These are phyloP conservation scores for Sebastiscus tertius DNA, from an alignment of 2,797 vertebrate species.

Conservation along the genomic window DNA sequence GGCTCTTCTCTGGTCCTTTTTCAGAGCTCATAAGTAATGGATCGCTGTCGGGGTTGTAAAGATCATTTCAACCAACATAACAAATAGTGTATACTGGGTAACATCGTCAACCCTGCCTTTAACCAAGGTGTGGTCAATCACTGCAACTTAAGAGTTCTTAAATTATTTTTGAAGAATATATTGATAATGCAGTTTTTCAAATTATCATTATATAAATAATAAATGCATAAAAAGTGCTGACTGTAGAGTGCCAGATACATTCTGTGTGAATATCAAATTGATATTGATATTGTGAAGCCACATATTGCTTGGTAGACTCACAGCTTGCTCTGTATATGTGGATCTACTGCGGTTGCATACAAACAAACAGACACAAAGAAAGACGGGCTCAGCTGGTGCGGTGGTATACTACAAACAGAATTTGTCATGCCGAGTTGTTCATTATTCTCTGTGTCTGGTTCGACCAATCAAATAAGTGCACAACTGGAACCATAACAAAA, in stretches of 20 bases:
- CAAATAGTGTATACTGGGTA: accelerated
- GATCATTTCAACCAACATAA: too few relatives aligned
- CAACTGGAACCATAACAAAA: slow-evolving; percentile 25
- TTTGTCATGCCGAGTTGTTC: slow-evolving; percentile 41
- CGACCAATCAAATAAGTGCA: slow-evolving; percentile 12
- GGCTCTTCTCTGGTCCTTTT: too few relatives aligned
- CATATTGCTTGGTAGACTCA: slow-evolving; percentile 49
- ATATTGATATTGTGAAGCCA: neutral
- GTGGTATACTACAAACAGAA: slow-evolving; percentile 72
- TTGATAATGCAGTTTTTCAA: neutral
- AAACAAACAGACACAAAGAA: slow-evolving; percentile 27
- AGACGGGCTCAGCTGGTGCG: slow-evolving; percentile 40
- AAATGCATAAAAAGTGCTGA: neutral
- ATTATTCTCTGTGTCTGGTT: slow-evolving; percentile 34
- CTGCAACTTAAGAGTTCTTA: neutral
- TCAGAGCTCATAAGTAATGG: too few relatives aligned
- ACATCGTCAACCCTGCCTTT: too few relatives aligned
- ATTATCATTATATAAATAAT: neutral
- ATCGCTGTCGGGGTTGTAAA: too few relatives aligned
- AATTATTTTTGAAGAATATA: neutral
- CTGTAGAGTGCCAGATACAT: neutral
- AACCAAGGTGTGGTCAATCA: neutral
- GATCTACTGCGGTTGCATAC: slow-evolving; percentile 8
- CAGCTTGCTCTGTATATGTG: slow-evolving; percentile 28
- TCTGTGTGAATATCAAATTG: slow-evolving; percentile 2